Evolutionary conservation across 2,113 vertebrate genomes (phyloP), one percentile per base, ranked within the genome.

Genomic region (Corythoichthys haematopterus): DNA sequence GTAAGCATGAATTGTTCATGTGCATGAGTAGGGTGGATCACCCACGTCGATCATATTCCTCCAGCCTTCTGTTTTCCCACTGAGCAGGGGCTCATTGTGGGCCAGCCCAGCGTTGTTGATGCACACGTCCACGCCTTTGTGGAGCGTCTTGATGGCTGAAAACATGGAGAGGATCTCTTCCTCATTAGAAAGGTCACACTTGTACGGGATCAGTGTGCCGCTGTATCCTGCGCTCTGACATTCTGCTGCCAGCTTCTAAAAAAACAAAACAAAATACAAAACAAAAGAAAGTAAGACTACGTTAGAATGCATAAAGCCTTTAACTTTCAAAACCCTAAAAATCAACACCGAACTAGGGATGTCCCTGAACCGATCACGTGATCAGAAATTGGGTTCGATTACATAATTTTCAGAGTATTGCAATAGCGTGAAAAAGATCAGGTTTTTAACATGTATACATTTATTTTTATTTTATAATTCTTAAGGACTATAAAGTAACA

Each of bases 131-230:
- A 98, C 95, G 0, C 97, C 96, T 37, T 92, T 90, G 79, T 97
- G 93, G 46, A 95, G 91, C 0, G 94, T 95, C 77, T 87, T 94
- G 85, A 98, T 93, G 2, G 96, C 97, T 0, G 96, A 98, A 80
- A 98, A 98, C 97, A 98, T 98, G 69, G 97, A 98, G 51, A 98
- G 92, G 86, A 98, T 98, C 88, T 98, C 97, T 69, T 98, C 96
- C 81, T 98, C 96, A 0, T 93, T 96, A 59, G 94, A 93, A 76
- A 98, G 92, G 76, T 98, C 96, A 3, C 96, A 98, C 88, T 95
- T 97, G 86, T 96, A 97, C 0, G 96, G 96, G 85, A 98, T 93
- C 71, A 98, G 91, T 10, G 92, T 95, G 60, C 97, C 96, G 0
- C 89, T 90, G 71, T 94, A 98, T 78, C 95, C 96, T 0, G 96